Evolutionary conservation across 2,113 vertebrate genomes (phyloP).

Genomic region (Rousettus leschenaultii): DNA sequence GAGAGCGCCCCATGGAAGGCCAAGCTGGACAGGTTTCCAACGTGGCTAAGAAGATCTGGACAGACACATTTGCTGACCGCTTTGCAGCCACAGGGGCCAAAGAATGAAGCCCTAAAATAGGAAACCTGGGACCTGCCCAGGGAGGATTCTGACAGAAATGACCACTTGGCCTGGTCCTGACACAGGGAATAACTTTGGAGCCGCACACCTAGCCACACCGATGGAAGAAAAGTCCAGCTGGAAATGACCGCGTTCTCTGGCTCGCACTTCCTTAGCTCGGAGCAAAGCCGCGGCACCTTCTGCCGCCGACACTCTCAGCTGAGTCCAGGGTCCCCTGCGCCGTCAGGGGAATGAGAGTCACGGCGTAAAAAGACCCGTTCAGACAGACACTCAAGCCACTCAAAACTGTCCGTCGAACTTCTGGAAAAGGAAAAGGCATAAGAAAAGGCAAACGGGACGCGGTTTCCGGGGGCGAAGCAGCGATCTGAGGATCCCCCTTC

Average conservation of each 20-base stretch:
- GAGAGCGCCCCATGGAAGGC: background rate
- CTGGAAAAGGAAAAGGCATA: background rate
- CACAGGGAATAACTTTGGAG: background rate
- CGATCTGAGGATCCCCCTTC: background rate
- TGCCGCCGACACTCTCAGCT: rapidly evolving
- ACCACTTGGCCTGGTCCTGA: no score
- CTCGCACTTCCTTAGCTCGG: background rate
- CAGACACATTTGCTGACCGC: background rate
- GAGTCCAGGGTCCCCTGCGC: background rate
- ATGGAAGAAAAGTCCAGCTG: background rate
- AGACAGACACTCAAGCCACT: rapidly evolving
- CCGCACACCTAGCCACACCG: no score
- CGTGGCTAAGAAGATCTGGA: background rate
- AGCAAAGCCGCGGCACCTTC: background rate
- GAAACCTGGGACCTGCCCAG: background rate
- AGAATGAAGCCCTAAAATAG: background rate
- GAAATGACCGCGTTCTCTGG: background rate
- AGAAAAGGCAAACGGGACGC: background rate
- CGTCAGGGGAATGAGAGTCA: background rate
- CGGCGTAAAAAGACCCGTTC: rapidly evolving
- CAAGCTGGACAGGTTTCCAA: background rate
- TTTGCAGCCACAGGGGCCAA: background rate
- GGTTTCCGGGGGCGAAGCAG: background rate
- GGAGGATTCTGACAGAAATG: rapidly evolving
- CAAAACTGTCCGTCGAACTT: background rate